phyloP scores from a whole-genome alignment of 2,113 vertebrate genomes.

The Dermatemys mawii region DNA sequence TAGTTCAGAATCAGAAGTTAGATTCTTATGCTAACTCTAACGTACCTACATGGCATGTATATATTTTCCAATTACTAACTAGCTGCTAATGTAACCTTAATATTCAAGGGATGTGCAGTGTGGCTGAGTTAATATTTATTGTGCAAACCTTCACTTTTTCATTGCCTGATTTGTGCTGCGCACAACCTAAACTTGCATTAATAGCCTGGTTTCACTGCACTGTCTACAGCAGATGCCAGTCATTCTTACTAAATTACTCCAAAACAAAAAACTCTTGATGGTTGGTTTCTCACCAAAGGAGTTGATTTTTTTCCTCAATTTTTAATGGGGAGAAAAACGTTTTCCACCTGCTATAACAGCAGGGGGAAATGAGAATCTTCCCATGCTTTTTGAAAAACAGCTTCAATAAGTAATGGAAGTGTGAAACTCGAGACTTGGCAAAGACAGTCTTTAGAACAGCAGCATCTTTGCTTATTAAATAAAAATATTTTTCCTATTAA shows the following conservation, averaged over 20 bases:
- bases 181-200: background rate
- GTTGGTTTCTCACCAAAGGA: background rate
- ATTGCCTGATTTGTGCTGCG: background rate
- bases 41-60: background rate
- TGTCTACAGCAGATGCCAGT: background rate
- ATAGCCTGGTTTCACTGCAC: background rate
- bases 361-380: background rate
- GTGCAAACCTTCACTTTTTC: background rate
- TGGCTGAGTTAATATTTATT: background rate
- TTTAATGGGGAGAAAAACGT: no score
- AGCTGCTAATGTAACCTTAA: conserved; percentile 22
- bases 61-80: background rate
- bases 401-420: background rate
- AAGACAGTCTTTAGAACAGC: background rate
- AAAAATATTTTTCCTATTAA: background rate
- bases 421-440: background rate
- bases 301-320: no score
- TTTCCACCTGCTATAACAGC: background rate
- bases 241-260: background rate
- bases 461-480: background rate
- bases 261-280: background rate
- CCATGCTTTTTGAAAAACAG: background rate
- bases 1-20: background rate
- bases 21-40: background rate
- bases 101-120: conserved; percentile 26